Base-by-base conservation (phyloP, 2,888 invertebrate genomes). In the Trisateles emortualis region DNA sequence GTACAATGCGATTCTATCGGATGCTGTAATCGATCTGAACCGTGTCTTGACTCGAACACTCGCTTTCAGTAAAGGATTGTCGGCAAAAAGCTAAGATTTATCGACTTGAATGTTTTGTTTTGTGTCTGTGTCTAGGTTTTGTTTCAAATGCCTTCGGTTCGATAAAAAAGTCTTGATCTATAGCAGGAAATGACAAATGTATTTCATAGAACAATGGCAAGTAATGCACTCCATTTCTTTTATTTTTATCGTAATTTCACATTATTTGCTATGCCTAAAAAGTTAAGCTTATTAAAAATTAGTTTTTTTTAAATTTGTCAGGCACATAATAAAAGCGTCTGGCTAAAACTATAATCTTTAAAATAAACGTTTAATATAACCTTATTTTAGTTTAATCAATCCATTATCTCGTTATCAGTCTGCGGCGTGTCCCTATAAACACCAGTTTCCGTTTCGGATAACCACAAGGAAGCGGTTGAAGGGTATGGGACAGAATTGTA, bases 91-190 rank as follows among this genome's bases (percentile, higher is more conserved):
- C 13, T 22, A 22, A 13, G 22, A 22, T 22, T 19, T 39, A 22
- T 22, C 30, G 13, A 19, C 13, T 17, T 11, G 1, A 2, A 16
- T 26, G n/a, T 33, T 5, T 43, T 43, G 32, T 10, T 13, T 33
- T 33, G 14, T 57, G 64, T 64, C 68, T 63, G 67, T 48, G 48
- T 63, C 48, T 57, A 52, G 51, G 63, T 63, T 48, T 52, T 43
- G 57, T 67, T 64, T 3, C 58, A 51, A 63, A 64, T 63, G 26
- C 8, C 8, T 60, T 16, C 4, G 10, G 17, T 19, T 19, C 19
- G 6, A 26, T 26, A 1, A 6, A 8, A 26, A n/a, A n/a, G n/a
- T n/a, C n/a, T n/a, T n/a, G n/a, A n/a, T n/a, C n/a, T n/a, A n/a
- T n/a, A n/a, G n/a, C n/a, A n/a, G n/a, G n/a, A n/a, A n/a, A n/a